Conservation (phyloP, 2,888 invertebrate species). For the Nomada hirtipes region DNA sequence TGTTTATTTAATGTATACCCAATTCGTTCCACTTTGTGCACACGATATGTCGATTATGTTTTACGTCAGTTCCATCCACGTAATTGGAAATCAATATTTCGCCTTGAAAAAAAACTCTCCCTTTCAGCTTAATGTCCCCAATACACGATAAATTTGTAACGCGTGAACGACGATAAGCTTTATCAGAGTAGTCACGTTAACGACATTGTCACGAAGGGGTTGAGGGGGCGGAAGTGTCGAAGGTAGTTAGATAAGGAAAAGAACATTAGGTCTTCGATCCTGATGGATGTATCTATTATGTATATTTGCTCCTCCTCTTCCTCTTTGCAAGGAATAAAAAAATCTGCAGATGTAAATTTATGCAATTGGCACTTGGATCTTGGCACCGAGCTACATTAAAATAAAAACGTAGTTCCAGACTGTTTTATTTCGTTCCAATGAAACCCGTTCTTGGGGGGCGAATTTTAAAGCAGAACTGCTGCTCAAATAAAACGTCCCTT, state of each 20-base stretch:
- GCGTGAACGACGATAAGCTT: slow-evolving; percentile 34
- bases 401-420: neutral
- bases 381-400: neutral
- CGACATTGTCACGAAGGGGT: slow-evolving; percentile 23
- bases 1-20: neutral
- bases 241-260: neutral
- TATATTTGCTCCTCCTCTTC: neutral
- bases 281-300: slow-evolving; percentile 25
- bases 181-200: slow-evolving; percentile 21
- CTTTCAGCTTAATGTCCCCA: slow-evolving; percentile 25
- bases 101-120: neutral
- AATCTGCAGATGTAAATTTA: neutral
- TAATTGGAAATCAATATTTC: slow-evolving; percentile 36
- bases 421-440: neutral
- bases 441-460: neutral
- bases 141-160: slow-evolving; percentile 33
- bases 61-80: neutral
- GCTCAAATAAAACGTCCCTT: too few species aligned
- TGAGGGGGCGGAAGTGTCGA: neutral
- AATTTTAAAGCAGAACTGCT: too few species aligned
- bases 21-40: neutral
- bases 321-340: neutral
- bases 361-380: neutral
- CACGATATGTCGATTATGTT: neutral
- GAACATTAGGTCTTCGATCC: slow-evolving; percentile 12